Percentiles rank a stretch among this genome's conserved stretches.
phyloP scores from a whole-genome alignment of 2,888 invertebrate species.

The Cyaniris semiargus region DNA sequence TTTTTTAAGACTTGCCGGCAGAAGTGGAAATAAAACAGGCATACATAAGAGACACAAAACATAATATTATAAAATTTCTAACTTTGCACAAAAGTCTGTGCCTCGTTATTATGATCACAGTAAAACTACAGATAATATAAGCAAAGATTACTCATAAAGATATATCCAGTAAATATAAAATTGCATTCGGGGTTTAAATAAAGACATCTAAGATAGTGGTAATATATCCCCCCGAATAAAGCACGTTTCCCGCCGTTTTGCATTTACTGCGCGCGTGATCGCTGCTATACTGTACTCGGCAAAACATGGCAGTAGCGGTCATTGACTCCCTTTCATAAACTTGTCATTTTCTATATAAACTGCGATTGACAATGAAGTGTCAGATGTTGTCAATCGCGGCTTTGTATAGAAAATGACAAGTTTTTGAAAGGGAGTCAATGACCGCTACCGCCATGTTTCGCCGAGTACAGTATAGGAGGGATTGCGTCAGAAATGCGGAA shows the following conservation, averaged over 20 bases:
- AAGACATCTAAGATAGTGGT: not conserved
- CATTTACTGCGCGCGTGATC: slow-evolving; percentile 10
- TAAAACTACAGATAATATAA: not conserved
- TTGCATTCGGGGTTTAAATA: not conserved
- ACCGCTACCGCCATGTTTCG: too few species aligned
- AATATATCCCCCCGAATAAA: not conserved
- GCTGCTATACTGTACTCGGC: too few species aligned
- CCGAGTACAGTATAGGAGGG: too few species aligned
- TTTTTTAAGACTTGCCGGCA: too few species aligned
- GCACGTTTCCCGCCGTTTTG: slow-evolving; percentile 9
- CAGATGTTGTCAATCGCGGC: too few species aligned
- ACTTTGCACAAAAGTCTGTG: not conserved
- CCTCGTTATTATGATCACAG: not conserved
- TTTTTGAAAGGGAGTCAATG: too few species aligned
- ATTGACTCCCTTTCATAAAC: too few species aligned
- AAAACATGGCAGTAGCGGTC: too few species aligned
- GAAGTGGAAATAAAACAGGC: not conserved
- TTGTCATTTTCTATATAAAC: too few species aligned
- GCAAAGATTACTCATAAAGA: not conserved
- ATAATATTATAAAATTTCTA: not conserved
- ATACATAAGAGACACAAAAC: not conserved
- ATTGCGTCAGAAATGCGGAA: not conserved
- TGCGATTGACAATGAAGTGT: too few species aligned
- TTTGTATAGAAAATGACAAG: too few species aligned
- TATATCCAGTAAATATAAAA: not conserved